Evolutionary conservation across 2,113 vertebrate species (phyloP).

Genomic region (Brachypodius melanocephalos): DNA sequence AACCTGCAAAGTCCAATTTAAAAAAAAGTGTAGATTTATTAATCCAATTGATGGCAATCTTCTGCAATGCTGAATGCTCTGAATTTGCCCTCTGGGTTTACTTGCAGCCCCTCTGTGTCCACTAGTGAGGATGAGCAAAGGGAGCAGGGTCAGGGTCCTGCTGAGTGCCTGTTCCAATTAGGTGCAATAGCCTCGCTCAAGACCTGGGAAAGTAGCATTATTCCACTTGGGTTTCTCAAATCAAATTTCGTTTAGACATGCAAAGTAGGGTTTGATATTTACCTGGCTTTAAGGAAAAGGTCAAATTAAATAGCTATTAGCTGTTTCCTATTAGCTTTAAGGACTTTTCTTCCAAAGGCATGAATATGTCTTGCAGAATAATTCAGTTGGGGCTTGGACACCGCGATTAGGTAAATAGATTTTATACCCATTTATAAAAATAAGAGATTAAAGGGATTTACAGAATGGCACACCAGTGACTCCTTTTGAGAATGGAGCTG

Average conservation of each 20-base stretch:
- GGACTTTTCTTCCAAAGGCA: background rate
- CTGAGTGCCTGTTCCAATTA: background rate
- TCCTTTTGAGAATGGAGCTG: background rate
- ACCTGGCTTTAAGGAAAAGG: slow-evolving; percentile 19
- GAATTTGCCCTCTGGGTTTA: background rate
- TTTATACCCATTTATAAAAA: background rate
- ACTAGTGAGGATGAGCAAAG: background rate
- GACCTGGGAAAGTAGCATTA: background rate
- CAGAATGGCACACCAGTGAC: background rate
- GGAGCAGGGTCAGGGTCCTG: background rate
- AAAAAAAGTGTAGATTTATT: background rate
- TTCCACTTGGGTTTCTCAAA: background rate
- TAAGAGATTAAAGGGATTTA: background rate
- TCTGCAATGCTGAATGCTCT: fast-evolving
- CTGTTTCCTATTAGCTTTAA: background rate
- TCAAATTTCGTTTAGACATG: background rate
- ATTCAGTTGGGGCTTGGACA: background rate
- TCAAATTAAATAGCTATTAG: slow-evolving; percentile 28
- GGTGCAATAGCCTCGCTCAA: fast-evolving
- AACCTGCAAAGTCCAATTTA: background rate
- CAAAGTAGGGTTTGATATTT: slow-evolving; percentile 45
- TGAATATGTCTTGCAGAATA: background rate
- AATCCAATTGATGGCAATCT: background rate
- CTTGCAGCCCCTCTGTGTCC: background rate
- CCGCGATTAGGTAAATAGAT: background rate